Evolutionary conservation across 2,888 invertebrate genomes (phyloP), one percentile per base, ranked within the genome.

Genomic region (Watsonalla cultraria): DNA sequence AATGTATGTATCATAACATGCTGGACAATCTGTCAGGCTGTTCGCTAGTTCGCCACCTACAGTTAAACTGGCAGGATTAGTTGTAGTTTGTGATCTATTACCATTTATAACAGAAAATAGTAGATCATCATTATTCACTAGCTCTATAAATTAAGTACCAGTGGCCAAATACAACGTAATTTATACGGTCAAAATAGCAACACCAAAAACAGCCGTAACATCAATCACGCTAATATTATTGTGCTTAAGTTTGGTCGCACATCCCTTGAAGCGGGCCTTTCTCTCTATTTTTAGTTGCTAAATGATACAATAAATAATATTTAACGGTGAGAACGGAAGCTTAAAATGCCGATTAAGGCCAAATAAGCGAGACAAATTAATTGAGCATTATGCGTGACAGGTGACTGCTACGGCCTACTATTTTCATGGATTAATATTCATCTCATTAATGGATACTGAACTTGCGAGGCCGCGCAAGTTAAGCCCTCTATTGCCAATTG

Each of bases 361-460:
- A 49, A 49, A 14, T 49, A 13, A 37, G 14, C 35, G 6, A 15
- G 15, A 49, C 39, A 49, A 49, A 49, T 49, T 49, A 34, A 7
- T 35, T 15, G 13, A 6, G 14, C 35, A 49, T 37, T 49, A 37
- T 13, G 11, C 37, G 37, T 39, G 49, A 15, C 49, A 49, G 49
- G 35, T 7, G 48, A 13, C 42, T 42, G 42, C 11, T 42, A 42
- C 47, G 37, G 37, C 48, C 49, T 37, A 49, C 35, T 14, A 37
- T 49, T 49, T 42, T 42, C 5, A 11, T 37, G 34, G 33, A 14
- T 35, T 8, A 37, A 37, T 39, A 49, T 37, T 49, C 37, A 34
- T 49, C 49, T 49, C 37, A 49, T 49, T 49, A 37, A 37, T 37
- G 37, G 35, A 48, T 42, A 47, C 11, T 47, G 7, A n/a, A 48